Percentiles rank a stretch among this genome's conserved stretches.
These are phyloP conservation scores for Sakesphorus luctuosus DNA, from an alignment of 2,113 vertebrate genomes.

Conservation along the genomic window DNA sequence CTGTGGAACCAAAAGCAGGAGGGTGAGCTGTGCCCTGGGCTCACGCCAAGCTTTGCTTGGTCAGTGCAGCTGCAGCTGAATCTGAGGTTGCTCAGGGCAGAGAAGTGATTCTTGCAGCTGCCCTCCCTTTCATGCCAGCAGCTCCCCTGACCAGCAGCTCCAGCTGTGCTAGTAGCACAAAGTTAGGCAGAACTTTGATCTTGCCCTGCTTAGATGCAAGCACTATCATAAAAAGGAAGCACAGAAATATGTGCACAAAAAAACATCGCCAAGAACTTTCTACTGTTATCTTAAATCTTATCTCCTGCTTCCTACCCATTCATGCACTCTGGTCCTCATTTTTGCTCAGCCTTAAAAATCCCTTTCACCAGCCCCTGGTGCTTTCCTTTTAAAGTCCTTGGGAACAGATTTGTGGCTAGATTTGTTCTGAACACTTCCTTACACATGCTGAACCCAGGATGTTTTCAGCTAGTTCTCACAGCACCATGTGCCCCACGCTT, in stretches of 20 bases:
- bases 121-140: not conserved
- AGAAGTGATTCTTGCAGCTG: not conserved
- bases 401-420: not conserved
- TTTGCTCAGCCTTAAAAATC: not conserved
- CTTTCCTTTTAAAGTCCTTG: not conserved
- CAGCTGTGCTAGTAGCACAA: not conserved
- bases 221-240: not conserved
- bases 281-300: constrained; percentile 16
- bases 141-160: not conserved
- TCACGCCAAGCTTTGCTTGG: not conserved
- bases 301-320: not conserved
- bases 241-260: not conserved
- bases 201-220: not conserved
- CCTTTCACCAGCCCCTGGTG: not conserved
- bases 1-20: not conserved
- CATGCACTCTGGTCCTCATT: not conserved
- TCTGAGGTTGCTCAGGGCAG: not conserved
- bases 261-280: not conserved
- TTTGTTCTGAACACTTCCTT: not conserved
- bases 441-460: not conserved
- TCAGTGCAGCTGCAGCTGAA: constrained; percentile 29
- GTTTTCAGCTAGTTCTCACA: not conserved
- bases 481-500: not conserved
- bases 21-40: not conserved
- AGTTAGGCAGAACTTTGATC: not conserved